Base-by-base conservation (phyloP, 2,797 vertebrate species). In the Macropus fuliginosus region DNA sequence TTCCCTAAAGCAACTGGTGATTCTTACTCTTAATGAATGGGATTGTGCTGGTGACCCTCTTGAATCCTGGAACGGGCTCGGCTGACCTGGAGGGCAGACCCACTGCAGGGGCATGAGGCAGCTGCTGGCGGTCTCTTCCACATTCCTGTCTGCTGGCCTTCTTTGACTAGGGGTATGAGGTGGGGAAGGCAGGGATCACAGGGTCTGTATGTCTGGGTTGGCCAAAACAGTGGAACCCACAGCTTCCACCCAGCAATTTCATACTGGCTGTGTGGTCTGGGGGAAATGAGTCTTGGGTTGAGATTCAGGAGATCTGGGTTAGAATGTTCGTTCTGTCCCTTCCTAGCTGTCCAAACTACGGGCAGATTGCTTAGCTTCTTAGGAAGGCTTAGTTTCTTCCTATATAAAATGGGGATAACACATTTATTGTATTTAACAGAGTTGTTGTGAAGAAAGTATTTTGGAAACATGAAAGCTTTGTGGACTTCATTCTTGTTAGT, bases 131-230 rank as follows among this genome's bases (percentile, higher is more conserved):
- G 28, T 54, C 54, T n/a, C 90, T 54, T 54, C 50, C 54, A 91
- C 90, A 91, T 91, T 91, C 90, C 90, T 91, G 90, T 91, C 90
- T 91, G 90, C 90, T 34, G 90, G 50, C 90, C 90, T 55, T 55
- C 90, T 55, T 46, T 91, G 90, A 91, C 90, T 3, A 46, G 40
- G 74, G 74, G 74, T 46, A 87, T 50, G 40, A 40, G 74, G 21
- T 87, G 40, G 74, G 24, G 40, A 87, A 87, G 74, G 74, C 40
- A 87, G 40, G 10, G 40, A 87, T 87, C 74, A 87, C 24, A 87
- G 74, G 74, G 74, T 87, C 74, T 87, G 21, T 50, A 27, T 87
- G 74, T 87, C 74, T 87, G 74, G 24, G 40, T 87, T 87, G 74
- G 74, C 40, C 8, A 2, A 81, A 81, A 46, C n/a, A 81, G 74